These are phyloP conservation scores for Dromius quadrimaculatus DNA, from an alignment of 2,888 invertebrate genomes.

Conservation along the genomic window DNA sequence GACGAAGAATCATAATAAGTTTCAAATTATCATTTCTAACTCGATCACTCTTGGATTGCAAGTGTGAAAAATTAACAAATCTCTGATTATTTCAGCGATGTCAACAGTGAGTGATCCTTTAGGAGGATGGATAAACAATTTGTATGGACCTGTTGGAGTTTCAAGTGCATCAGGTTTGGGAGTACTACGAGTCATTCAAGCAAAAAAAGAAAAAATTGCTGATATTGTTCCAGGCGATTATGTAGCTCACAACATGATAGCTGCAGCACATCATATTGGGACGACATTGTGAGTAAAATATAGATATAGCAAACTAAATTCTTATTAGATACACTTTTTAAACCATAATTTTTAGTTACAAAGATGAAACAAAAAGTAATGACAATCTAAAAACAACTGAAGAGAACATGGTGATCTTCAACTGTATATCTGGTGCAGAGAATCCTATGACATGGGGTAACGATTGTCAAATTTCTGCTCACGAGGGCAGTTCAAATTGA, in stretches of 20 bases:
- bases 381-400: no score
- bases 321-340: no score
- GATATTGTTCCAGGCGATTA: slow-evolving; percentile 80
- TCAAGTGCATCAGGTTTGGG: slow-evolving; percentile 70
- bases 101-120: slow-evolving; percentile 65
- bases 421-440: slow-evolving; percentile 49
- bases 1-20: no score
- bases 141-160: slow-evolving; percentile 76
- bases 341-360: no score
- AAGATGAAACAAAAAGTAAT: no score
- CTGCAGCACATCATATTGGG: slow-evolving; percentile 67
- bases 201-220: slow-evolving; percentile 68
- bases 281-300: slow-evolving; percentile 3
- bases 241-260: slow-evolving; percentile 73
- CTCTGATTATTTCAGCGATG: slow-evolving; percentile 60
- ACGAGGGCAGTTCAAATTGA: no score
- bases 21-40: no score
- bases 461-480: no score
- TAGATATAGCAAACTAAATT: no score
- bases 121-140: slow-evolving; percentile 78
- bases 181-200: slow-evolving; percentile 72
- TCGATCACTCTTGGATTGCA: no score
- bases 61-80: no score
- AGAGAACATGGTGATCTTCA: slow-evolving; percentile 26
- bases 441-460: slow-evolving; percentile 57